Evolutionary conservation across 1,140 invertebrate genomes (phyloP).

Genomic region (Drosophila pruinosa): DNA sequence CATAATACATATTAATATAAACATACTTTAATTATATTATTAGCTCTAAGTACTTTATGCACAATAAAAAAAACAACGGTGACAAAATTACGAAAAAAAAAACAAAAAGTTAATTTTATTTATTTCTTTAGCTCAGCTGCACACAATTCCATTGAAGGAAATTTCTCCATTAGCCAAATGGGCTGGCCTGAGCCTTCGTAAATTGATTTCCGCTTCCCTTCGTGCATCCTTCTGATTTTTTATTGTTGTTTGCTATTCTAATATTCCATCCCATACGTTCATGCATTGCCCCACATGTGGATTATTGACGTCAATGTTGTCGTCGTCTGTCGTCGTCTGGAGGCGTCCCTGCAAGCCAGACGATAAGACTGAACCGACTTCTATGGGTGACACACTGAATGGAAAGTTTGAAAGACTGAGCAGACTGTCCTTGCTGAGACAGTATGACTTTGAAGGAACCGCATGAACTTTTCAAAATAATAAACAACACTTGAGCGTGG

Average conservation of each 20-base stretch:
- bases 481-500: neutral
- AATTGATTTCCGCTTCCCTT: slow-evolving; percentile 15
- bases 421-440: neutral
- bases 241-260: neutral
- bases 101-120: neutral
- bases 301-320: slow-evolving; percentile 18
- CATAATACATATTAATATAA: slow-evolving; percentile 68
- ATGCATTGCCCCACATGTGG: slow-evolving; percentile 5
- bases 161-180: neutral
- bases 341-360: slow-evolving; percentile 10
- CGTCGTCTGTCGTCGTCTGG: neutral
- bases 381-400: neutral
- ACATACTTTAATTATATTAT: slow-evolving; percentile 76
- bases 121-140: slow-evolving; percentile 11
- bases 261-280: neutral
- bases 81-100: slow-evolving; percentile 82
- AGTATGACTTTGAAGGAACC: neutral
- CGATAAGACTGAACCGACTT: slow-evolving; percentile 16
- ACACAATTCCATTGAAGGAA: neutral
- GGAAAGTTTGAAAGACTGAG: neutral
- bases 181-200: neutral
- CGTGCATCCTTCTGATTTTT: neutral
- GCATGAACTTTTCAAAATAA: neutral
- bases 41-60: slow-evolving; percentile 81
- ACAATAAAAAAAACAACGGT: slow-evolving; percentile 82